Conservation (phyloP, 2,797 vertebrate species). For the Coregonus ussuriensis region DNA sequence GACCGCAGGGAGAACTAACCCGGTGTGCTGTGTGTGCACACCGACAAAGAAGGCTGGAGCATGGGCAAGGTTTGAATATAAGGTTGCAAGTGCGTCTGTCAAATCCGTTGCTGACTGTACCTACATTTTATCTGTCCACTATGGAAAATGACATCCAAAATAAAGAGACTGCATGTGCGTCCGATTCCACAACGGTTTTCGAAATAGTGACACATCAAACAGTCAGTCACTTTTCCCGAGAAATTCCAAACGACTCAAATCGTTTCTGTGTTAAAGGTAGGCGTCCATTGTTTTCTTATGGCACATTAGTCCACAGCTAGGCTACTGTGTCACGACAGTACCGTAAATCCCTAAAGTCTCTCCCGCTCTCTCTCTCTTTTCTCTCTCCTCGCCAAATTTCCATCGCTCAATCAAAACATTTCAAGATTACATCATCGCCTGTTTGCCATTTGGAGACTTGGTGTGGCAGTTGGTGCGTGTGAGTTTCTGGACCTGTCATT, state of each 20-base stretch:
- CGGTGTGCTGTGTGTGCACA: constrained; percentile 53
- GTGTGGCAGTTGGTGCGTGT: constrained; percentile 6
- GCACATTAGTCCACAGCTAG: constrained; percentile 2
- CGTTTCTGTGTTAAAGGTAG: background rate
- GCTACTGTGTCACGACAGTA: constrained; percentile 2
- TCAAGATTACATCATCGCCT: constrained; percentile 34
- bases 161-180: background rate
- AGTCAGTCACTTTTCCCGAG: background rate
- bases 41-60: constrained; percentile 33
- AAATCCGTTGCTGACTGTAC: constrained; percentile 38
- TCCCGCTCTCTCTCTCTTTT: background rate
- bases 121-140: constrained; percentile 40
- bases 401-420: background rate
- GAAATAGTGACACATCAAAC: background rate
- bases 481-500: background rate
- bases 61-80: constrained; percentile 38
- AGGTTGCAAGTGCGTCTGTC: constrained; percentile 44
- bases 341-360: background rate
- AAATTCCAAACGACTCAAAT: background rate
- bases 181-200: background rate
- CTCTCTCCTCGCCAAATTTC: constrained; percentile 3
- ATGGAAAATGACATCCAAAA: constrained; percentile 34
- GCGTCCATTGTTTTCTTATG: background rate
- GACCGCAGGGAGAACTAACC: constrained; percentile 69
- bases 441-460: background rate